Evolutionary conservation across 2,888 invertebrate species (phyloP), one percentile per base, ranked within the genome.

Genomic region (Cataglyphis livida): DNA sequence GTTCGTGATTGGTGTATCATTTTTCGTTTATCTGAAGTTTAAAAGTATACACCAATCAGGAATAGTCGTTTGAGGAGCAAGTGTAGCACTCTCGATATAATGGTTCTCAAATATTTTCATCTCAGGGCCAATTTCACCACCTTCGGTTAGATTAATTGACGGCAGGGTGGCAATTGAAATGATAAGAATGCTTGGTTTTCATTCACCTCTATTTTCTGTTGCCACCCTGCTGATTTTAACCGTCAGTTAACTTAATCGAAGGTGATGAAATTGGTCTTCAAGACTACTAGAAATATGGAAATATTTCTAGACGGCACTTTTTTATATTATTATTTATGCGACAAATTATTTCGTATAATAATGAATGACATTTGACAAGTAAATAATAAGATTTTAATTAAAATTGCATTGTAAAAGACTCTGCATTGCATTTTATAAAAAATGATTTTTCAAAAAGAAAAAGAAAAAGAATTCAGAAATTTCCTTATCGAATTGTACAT

Each of bases 81-180:
- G 51, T 51, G n/a, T n/a, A 51, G n/a, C 48, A 51, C 7, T 7
- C 7, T 51, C 51, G 2, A 51, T 48, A 4, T 41, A 1, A 79
- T 78, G 84, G 18, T 73, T 89, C 74, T 89, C 88, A 84, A 44
- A 81, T 21, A 28, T 32, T 64, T 66, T 32, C 25, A n/a, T 25
- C n/a, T 51, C n/a, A 2, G 2, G 25, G 1, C 25, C 25, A 25
- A 25, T 25, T 25, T 25, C 25, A 25, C 25, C 25, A 25, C 1
- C 25, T 25, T 25, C 25, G 25, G 25, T 25, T 25, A 25, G 25
- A 25, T 25, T 25, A 25, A 25, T 1, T 25, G 1, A 25, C 25
- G 25, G 25, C 25, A 25, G 25, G 25, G 25, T 25, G 25, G 25
- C 25, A 25, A 25, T 25, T 25, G 25, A 25, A 25, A 25, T 25